These are phyloP conservation scores for Balearica regulorum DNA, from an alignment of 2,797 vertebrate species.

Conservation along the genomic window DNA sequence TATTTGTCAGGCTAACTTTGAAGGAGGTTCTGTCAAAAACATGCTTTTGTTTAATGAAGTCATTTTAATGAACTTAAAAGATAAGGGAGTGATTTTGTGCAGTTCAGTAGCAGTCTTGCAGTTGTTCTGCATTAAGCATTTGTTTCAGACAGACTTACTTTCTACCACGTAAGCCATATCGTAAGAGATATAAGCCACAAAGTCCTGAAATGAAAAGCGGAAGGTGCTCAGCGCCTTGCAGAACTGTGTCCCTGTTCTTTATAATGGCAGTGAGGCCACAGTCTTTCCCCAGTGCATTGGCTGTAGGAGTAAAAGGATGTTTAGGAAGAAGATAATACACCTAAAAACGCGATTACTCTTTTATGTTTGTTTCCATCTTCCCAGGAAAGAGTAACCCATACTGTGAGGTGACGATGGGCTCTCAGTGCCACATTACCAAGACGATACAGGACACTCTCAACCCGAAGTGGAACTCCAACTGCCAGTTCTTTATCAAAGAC, in stretches of 20 bases:
- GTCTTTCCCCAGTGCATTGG: neutral
- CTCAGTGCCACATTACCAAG: conserved; percentile 98
- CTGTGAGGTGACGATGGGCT: conserved; percentile 98
- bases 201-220: neutral
- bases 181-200: neutral
- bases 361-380: neutral
- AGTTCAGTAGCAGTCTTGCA: neutral
- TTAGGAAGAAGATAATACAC: neutral
- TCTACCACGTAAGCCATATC: neutral
- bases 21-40: neutral
- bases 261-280: neutral
- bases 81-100: neutral
- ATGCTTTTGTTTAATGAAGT: neutral
- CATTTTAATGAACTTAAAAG: neutral
- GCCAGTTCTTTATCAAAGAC: conserved; percentile 99
- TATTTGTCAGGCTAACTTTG: neutral
- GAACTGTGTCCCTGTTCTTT: neutral
- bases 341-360: neutral
- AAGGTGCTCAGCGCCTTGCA: neutral
- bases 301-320: neutral
- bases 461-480: conserved; percentile 98
- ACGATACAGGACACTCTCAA: conserved; percentile 97
- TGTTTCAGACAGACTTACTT: neutral
- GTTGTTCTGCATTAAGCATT: neutral
- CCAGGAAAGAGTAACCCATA: conserved; percentile 97